Evolutionary conservation across 2,113 vertebrate species (phyloP).

Genomic region (Micronycteris hirsuta): DNA sequence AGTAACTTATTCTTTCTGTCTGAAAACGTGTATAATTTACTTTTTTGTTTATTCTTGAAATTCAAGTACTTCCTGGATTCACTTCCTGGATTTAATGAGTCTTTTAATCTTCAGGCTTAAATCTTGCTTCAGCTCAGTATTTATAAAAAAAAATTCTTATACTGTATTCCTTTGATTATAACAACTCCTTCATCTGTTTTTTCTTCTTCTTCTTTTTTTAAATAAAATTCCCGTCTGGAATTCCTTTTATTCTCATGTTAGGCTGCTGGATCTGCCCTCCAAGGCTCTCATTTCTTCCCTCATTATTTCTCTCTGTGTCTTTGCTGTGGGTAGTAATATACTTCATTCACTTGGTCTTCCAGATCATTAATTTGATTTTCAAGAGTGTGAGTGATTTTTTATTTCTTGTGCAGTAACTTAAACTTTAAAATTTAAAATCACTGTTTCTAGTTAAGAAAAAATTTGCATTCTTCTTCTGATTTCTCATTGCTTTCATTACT

Average conservation of each 20-base stretch:
- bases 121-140: constrained; percentile 4
- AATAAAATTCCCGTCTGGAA: background rate
- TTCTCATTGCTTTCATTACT: background rate
- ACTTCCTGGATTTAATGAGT: constrained; percentile 57
- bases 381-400: background rate
- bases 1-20: constrained; percentile 36
- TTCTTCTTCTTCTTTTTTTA: background rate
- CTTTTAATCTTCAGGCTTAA: constrained; percentile 41
- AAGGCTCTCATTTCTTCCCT: background rate
- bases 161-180: constrained; percentile 28
- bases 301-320: background rate
- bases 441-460: background rate
- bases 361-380: background rate
- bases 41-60: constrained; percentile 63
- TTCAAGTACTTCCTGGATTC: constrained; percentile 60
- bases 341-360: background rate
- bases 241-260: background rate
- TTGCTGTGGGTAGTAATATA: background rate
- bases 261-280: background rate
- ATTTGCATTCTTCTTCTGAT: background rate
- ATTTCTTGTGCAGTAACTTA: background rate
- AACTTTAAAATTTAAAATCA: background rate
- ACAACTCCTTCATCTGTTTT: background rate
- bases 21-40: constrained; percentile 45
- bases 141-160: background rate